Conservation (phyloP, 2,113 vertebrate species). For the Centropus unirufus region DNA sequence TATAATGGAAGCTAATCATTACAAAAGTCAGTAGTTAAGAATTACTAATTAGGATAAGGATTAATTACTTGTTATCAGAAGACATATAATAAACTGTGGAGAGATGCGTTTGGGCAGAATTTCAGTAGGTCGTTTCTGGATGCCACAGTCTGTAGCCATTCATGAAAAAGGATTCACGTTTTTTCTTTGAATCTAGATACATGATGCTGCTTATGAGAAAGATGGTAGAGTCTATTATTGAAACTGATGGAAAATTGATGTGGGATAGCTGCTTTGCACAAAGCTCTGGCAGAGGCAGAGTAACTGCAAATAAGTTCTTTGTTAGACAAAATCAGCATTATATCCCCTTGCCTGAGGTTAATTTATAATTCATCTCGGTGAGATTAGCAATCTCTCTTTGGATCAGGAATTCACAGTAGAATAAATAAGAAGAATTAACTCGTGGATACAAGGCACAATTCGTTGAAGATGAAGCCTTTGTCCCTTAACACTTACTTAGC, state of each 20-base stretch:
- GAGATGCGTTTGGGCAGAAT: background rate
- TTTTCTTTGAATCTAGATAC: background rate
- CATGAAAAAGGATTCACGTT: background rate
- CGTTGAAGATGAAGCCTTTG: background rate
- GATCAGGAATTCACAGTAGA: background rate
- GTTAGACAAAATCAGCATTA: background rate
- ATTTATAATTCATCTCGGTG: background rate
- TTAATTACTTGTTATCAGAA: background rate
- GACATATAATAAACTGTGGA: background rate
- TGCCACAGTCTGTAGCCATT: background rate
- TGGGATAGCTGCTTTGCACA: background rate
- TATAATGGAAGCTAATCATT: background rate
- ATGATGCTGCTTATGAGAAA: background rate
- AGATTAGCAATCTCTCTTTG: background rate
- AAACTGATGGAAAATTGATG: background rate
- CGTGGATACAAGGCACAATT: background rate
- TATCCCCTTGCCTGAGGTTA: background rate
- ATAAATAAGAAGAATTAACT: background rate
- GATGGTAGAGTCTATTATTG: background rate
- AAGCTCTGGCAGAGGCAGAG: background rate
- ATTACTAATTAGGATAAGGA: background rate
- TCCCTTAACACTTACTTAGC: background rate
- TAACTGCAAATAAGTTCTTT: background rate
- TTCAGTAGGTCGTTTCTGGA: background rate
- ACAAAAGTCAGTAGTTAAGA: background rate